Evolutionary conservation across 2,113 vertebrate species (phyloP).

Genomic region (Phrynocephalus versicolor): DNA sequence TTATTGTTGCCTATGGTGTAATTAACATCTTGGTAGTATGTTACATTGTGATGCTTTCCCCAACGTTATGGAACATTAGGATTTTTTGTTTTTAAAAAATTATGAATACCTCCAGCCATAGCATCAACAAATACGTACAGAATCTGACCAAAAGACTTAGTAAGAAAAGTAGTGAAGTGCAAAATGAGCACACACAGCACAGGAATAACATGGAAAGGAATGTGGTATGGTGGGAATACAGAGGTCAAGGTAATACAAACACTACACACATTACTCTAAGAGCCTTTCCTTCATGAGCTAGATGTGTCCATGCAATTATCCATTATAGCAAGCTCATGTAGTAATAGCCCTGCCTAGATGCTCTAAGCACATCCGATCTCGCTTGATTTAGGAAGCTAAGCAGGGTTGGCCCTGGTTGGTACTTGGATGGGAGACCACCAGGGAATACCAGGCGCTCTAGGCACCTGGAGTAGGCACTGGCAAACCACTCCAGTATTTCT

Average conservation of each 20-base stretch:
- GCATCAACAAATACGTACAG: not conserved
- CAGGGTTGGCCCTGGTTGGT: no score
- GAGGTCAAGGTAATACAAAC: not conserved
- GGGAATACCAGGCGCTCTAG: no score
- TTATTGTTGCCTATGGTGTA: conserved; percentile 17
- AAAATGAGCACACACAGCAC: not conserved
- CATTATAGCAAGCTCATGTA: not conserved
- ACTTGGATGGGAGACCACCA: no score
- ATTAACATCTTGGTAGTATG: conserved; percentile 23
- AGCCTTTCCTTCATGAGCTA: not conserved
- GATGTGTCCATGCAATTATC: not conserved
- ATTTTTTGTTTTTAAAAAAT: not conserved
- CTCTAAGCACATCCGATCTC: no score
- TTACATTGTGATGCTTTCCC: not conserved
- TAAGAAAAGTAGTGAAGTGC: not conserved
- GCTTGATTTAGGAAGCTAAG: no score
- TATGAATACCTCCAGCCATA: not conserved
- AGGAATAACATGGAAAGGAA: not conserved
- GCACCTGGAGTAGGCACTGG: no score
- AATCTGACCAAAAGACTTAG: not conserved
- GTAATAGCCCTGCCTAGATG: no score
- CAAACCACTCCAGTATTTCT: no score
- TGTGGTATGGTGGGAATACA: not conserved
- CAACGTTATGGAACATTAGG: not conserved
- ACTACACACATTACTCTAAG: not conserved